Percentiles rank a stretch among this genome's conserved stretches.
Conservation (phyloP, 2,113 vertebrate genomes). For the Psittacara wagleri region DNA sequence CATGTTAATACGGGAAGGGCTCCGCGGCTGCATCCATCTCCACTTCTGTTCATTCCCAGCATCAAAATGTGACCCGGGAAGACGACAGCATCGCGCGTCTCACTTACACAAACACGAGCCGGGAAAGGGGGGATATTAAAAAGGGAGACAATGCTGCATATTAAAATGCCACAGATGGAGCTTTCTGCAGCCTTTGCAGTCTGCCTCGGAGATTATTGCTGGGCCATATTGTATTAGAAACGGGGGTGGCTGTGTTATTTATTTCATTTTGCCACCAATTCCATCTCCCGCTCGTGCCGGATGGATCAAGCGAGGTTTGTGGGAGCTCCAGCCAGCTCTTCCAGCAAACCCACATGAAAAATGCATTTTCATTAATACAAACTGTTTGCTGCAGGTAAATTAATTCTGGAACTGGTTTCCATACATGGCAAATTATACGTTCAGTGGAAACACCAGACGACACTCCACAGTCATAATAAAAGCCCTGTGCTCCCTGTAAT, state of each 20-base stretch:
- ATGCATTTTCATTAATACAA: conserved; percentile 74
- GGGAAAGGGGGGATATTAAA: conserved; percentile 28
- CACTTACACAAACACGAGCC: conserved; percentile 23
- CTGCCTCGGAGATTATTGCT: conserved; percentile 36
- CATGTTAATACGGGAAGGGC: conserved; percentile 51
- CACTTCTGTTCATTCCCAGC: conserved; percentile 17
- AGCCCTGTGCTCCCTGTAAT: neutral
- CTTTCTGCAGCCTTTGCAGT: conserved; percentile 23
- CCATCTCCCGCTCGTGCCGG: conserved; percentile 60
- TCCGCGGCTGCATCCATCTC: conserved; percentile 40
- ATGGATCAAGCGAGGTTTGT: conserved; percentile 71
- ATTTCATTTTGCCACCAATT: conserved; percentile 69
- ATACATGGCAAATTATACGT: conserved; percentile 61
- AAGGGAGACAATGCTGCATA: conserved; percentile 59
- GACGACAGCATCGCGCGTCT: conserved; percentile 45
- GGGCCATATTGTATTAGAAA: conserved; percentile 64
- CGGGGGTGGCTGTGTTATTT: conserved; percentile 58
- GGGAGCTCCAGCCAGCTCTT: conserved; percentile 42
- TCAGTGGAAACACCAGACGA: neutral
- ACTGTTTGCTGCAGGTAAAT: conserved; percentile 78
- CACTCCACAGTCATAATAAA: neutral
- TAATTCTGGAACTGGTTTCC: conserved; percentile 73
- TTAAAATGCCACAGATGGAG: conserved; percentile 60
- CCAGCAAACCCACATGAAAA: conserved; percentile 56
- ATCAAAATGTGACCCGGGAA: conserved; percentile 43